Conservation (phyloP, 2,888 invertebrate species). For the Leistus spinibarbis region DNA sequence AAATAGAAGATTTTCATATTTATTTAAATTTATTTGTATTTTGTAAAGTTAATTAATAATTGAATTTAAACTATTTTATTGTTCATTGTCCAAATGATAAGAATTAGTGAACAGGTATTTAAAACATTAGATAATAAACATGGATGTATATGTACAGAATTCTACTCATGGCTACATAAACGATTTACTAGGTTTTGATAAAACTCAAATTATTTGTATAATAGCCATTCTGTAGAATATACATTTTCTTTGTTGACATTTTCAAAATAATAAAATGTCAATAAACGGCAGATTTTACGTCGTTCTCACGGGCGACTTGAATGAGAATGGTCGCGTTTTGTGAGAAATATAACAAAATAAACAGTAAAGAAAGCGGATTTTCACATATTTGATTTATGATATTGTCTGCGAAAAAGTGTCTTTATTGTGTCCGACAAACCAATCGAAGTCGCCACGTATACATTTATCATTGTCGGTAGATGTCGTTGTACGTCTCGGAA, state of each 20-base stretch:
- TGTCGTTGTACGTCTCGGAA: neutral
- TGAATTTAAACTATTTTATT: too few species aligned
- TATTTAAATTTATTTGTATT: too few species aligned
- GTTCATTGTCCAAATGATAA: too few species aligned
- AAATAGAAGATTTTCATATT: too few species aligned
- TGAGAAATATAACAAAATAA: slow-evolving; percentile 21
- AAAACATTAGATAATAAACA: too few species aligned
- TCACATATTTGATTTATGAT: slow-evolving; percentile 26
- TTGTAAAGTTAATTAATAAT: too few species aligned
- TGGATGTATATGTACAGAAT: too few species aligned
- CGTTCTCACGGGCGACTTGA: slow-evolving; percentile 35
- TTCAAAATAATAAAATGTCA: slow-evolving; percentile 30
- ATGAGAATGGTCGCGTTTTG: slow-evolving; percentile 27
- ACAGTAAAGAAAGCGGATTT: slow-evolving; percentile 21
- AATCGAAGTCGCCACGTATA: neutral
- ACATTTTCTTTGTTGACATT: neutral
- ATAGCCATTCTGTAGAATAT: neutral
- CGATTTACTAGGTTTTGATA: too few species aligned
- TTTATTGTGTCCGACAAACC: neutral
- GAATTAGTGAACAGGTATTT: too few species aligned
- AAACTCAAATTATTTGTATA: neutral
- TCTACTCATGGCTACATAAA: too few species aligned
- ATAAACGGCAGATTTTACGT: slow-evolving; percentile 35
- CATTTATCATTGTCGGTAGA: slow-evolving; percentile 23
- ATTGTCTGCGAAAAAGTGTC: neutral